A percentile compares a stretch with the other conserved stretches of the same genome.
Evolutionary conservation across 2,113 vertebrate genomes (phyloP).

Genomic region (Festucalex cinctus): DNA sequence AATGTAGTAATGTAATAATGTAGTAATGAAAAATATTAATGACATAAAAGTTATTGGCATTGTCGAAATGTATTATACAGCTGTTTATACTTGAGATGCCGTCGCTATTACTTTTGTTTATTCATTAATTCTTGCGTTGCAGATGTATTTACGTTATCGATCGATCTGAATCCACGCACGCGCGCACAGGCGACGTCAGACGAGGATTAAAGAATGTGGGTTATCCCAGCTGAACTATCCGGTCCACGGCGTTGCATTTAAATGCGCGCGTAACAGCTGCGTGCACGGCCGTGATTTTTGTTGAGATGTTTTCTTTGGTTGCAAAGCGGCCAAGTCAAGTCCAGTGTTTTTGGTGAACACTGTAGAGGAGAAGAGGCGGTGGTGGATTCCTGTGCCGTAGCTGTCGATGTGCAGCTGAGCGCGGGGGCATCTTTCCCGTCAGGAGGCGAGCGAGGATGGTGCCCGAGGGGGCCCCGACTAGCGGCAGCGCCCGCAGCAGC

Average conservation of each 20-base stretch:
- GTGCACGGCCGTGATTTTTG: not conserved
- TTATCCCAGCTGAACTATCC: slow-evolving; percentile 45
- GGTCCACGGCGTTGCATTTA: too few species aligned
- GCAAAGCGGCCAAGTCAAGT: slow-evolving; percentile 5
- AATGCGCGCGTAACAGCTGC: too few species aligned
- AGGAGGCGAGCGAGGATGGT: slow-evolving; percentile 44
- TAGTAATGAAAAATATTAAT: not conserved
- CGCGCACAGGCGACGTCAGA: slow-evolving; percentile 47
- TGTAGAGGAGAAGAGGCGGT: not conserved
- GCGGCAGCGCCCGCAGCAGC: slow-evolving; percentile 37
- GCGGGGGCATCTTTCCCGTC: not conserved
- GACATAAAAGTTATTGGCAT: not conserved
- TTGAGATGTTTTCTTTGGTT: too few species aligned
- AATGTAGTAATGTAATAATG: not conserved
- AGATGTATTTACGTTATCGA: not conserved
- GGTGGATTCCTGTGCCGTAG: not conserved
- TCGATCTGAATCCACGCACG: not conserved
- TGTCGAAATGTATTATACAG: not conserved
- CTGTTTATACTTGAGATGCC: not conserved
- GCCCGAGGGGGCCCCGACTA: slow-evolving; percentile 72
- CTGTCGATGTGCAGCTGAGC: not conserved
- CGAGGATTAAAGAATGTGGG: slow-evolving; percentile 64
- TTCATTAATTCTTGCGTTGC: not conserved
- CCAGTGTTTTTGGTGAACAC: slow-evolving; percentile 24
- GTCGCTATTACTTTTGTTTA: not conserved